Evolutionary conservation across 2,797 vertebrate genomes (phyloP).

Genomic region (Sebastes nivosus): DNA sequence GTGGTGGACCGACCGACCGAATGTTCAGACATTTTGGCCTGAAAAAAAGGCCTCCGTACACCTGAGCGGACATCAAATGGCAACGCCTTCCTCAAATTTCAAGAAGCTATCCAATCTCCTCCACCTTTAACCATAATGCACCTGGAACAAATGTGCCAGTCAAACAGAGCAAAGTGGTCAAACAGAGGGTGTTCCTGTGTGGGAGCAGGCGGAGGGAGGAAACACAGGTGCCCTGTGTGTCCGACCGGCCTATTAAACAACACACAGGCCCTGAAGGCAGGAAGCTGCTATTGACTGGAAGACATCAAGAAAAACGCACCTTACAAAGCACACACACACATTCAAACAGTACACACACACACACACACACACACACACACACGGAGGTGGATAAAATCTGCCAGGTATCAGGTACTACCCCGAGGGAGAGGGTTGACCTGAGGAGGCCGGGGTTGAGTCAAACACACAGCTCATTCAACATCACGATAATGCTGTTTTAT

Average conservation of each 20-base stretch:
- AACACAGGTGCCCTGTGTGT: constrained; percentile 81
- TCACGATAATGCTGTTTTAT: constrained; percentile 31
- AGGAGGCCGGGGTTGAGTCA: constrained; percentile 51
- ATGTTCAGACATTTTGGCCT: background rate
- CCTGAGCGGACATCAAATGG: constrained; percentile 63
- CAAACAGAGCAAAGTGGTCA: constrained; percentile 65
- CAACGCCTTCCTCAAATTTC: constrained; percentile 64
- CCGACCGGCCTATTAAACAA: constrained; percentile 72
- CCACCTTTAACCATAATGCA: constrained; percentile 59
- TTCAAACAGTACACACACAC: background rate
- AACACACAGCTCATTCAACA: constrained; percentile 60
- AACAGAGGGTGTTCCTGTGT: constrained; percentile 73
- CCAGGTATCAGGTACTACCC: constrained; percentile 83
- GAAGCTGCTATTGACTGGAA: constrained; percentile 81
- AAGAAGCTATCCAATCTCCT: constrained; percentile 64
- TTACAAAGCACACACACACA: constrained; percentile 73
- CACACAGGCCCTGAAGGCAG: constrained; percentile 78
- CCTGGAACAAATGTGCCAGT: constrained; percentile 73
- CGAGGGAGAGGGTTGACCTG: constrained; percentile 74
- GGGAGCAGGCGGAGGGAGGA: constrained; percentile 32
- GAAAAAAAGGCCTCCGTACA: constrained; percentile 29
- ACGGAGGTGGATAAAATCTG: constrained; percentile 74
- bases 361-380: too few relatives aligned
- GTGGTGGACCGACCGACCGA: background rate
- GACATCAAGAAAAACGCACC: constrained; percentile 83